Evolutionary conservation across 1,140 invertebrate genomes (phyloP).

Genomic region (Drosophila tristis): DNA sequence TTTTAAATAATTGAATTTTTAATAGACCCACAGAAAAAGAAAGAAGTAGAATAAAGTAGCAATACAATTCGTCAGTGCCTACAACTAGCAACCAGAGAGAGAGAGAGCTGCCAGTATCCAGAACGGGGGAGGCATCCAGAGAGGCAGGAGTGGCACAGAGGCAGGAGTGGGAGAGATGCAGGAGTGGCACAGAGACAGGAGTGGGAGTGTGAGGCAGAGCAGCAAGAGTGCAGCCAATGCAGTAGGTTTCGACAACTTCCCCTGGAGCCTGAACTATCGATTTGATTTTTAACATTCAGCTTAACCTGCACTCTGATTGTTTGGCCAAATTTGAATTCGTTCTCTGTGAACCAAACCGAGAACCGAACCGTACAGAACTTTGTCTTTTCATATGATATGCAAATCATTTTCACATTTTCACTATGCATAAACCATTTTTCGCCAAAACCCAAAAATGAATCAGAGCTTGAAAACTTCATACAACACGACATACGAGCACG

Average conservation of each 20-base stretch:
- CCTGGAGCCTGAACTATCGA: slow-evolving; percentile 37
- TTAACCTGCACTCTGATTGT: slow-evolving; percentile 10
- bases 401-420: slow-evolving; percentile 32
- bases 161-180: too few species aligned
- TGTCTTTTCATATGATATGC: slow-evolving; percentile 45
- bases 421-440: slow-evolving; percentile 17
- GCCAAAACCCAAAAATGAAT: slow-evolving; percentile 8
- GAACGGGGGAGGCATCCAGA: too few species aligned
- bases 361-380: neutral
- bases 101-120: neutral
- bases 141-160: too few species aligned
- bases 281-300: slow-evolving; percentile 23
- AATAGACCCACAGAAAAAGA: slow-evolving; percentile 48
- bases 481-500: too few species aligned
- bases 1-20: slow-evolving; percentile 70
- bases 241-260: neutral
- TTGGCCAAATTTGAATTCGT: slow-evolving; percentile 21
- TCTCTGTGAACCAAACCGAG: neutral
- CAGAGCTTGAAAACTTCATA: too few species aligned
- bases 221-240: too few species aligned
- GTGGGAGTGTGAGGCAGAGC: too few species aligned
- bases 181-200: too few species aligned
- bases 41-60: slow-evolving; percentile 19
- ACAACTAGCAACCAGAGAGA: too few species aligned
- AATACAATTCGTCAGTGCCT: neutral